Evolutionary conservation across 2,888 invertebrate species (phyloP), one percentile per base, ranked within the genome.

Genomic region (Eulithis testata): DNA sequence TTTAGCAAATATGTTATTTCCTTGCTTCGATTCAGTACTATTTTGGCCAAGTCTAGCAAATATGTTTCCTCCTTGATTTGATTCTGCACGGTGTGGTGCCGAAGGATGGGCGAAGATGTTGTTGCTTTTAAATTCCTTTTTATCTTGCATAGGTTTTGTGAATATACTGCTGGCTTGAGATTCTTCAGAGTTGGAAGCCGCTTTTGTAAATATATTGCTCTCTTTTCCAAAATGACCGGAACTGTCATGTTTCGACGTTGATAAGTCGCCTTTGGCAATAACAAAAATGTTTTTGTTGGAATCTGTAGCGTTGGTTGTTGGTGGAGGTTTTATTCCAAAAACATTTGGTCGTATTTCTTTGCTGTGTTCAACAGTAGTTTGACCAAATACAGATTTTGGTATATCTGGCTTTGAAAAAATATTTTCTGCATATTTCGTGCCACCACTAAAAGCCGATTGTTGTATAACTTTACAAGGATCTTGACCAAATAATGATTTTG

Each of bases 161-260:
- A 67, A 67, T 50, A 63, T 53, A 37, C 21, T 58, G 63, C 62
- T 71, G 62, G 70, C 72, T 53, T 66, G 47, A 55, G 69, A 63
- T 51, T 66, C 59, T n/a, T 50, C 58, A 8, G 53, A 45, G 50
- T 69, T 27, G 47, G 60, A 55, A 57, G 52, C 58, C n/a, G 63
- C 60, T 71, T 81, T 86, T 8, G 79, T 73, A 78, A 91, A 90
- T 68, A 90, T 82, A 70, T 83, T 87, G 37, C 69, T 74, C 47
- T 71, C 69, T 64, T 78, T 80, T 58, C 71, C 78, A 63, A 80
- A 79, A 65, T 78, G 74, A 27, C 43, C 27, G 51, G 72, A 72
- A 66, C 66, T 77, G 45, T 80, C 79, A 43, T 82, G 70, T 71
- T 83, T 83, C 4, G 72, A 63, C 65, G 76, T 74, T 12, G 76